Evolutionary conservation across 2,888 invertebrate genomes (phyloP), one percentile per base, ranked within the genome.

Genomic region (Pammene aurita): DNA sequence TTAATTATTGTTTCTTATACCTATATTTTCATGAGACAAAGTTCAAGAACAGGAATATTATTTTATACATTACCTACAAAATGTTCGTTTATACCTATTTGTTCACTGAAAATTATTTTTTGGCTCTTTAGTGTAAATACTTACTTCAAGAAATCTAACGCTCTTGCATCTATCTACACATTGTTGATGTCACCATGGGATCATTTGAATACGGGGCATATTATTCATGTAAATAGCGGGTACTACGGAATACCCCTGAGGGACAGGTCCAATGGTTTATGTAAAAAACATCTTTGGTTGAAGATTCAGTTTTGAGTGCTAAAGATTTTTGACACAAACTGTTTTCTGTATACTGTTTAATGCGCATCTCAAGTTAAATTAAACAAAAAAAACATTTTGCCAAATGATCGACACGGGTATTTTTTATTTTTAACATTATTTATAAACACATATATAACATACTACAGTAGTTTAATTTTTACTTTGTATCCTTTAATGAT

Each of bases 191-290:
- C 41, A 11, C 50, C 50, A 18, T 50, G 16, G n/a, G 41, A 16
- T 13, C 11, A 41, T 62, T 62, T 62, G 62, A 62, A 62, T 62
- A 52, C 18, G 41, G 41, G 38, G 38, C 38, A 18, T 62, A 52
- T 62, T 62, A 50, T 50, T 48, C 50, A 62, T 62, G 62, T 18
- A 52, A 62, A 62, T 62, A 41, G 61, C 16, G 48, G 48, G 35
- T 14, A 35, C 46, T 14, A 18, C 41, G 41, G 18, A 48, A 62
- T 41, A 50, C 35, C 61, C 26, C 26, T 26, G 50, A 26, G 41
- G 62, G 41, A 62, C 41, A 38, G 50, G n/a, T 62, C 62, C 18
- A 18, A 62, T 52, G 50, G 50, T 62, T 62, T 62, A 62, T 52
- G 52, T 62, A 41, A 62, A 26, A 61, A 52, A 52, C 41, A 52